Base-by-base conservation (phyloP, 2,113 vertebrate genomes). In the Dipodomys merriami region DNA sequence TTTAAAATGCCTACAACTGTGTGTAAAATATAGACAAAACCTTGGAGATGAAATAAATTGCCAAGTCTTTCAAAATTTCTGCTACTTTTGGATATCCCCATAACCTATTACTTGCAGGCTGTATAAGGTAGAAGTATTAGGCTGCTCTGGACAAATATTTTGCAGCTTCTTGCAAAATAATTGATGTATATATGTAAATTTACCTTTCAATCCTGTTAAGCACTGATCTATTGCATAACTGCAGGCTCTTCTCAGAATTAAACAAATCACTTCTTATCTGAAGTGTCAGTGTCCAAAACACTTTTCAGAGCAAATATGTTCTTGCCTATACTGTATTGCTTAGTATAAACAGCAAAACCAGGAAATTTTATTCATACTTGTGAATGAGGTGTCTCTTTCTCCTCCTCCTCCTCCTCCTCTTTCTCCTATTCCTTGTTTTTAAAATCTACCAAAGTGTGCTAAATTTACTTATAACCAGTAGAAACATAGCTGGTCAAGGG, bases 251-350 rank as follows among this genome's bases (percentile, higher is more conserved):
- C 83, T 25, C 20, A 77, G 74, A 88, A 93, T 91, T 77, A 85
- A 16, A 88, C 46, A 93, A 60, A 69, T 77, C 44, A 91, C 33
- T 62, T 27, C 25, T 83, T 93, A 80, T 71, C 22, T 84, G 7
- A 74, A 25, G 23, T 62, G 20, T 22, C 29, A 72, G 10, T 27
- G 25, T 49, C n/a, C 22, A 57, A 82, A 82, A 35, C 6, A 44
- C 2, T 91, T 49, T 77, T 10, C 35, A 15, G 10, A 6, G 7
- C 44, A 86, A 82, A 86, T 4, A n/a, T n/a, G 46, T 35, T 30
- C 8, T 71, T 89, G 25, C 29, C 6, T 72, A 22, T 5, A 73
- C 8, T 72, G 20, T 4, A 73, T 16, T 71, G 69, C n/a, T 78
- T 57, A 86, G 25, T 12, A 73, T 68, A 73, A 39, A 68, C 1